Percentiles rank a stretch among this genome's conserved stretches.
These are phyloP conservation scores for Gymnocypris eckloni DNA, from an alignment of 2,797 vertebrate genomes.

Conservation along the genomic window DNA sequence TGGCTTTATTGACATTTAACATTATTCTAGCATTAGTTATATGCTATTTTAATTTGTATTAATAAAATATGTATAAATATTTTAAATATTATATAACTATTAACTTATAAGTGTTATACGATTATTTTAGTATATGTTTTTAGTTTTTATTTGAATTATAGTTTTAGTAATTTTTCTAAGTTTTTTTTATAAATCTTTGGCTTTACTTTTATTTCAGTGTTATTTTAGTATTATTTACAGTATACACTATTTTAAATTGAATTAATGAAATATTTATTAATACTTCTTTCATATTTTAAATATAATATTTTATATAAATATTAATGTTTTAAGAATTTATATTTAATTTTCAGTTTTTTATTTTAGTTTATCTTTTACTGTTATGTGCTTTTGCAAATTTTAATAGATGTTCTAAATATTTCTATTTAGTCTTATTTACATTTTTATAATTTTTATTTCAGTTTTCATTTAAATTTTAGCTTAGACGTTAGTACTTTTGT, in stretches of 20 bases:
- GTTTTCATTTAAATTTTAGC: too few species aligned
- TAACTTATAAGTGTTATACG: background rate
- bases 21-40: background rate
- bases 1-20: background rate
- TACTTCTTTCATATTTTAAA: background rate
- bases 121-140: background rate
- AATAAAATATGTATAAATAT: background rate
- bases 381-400: background rate
- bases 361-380: too few species aligned
- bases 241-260: background rate
- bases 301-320: background rate
- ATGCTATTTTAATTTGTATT: background rate
- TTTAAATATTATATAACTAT: background rate
- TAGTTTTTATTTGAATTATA: background rate
- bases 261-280: background rate
- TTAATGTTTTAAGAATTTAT: background rate
- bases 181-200: too few species aligned
- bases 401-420: background rate
- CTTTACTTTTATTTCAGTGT: background rate
- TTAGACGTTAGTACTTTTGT: too few species aligned
- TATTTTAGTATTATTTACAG: background rate
- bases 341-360: background rate
- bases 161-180: background rate
- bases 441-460: background rate
- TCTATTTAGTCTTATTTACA: background rate